Base-by-base conservation (phyloP, 2,888 invertebrate genomes). In the Axea sp. region DNA sequence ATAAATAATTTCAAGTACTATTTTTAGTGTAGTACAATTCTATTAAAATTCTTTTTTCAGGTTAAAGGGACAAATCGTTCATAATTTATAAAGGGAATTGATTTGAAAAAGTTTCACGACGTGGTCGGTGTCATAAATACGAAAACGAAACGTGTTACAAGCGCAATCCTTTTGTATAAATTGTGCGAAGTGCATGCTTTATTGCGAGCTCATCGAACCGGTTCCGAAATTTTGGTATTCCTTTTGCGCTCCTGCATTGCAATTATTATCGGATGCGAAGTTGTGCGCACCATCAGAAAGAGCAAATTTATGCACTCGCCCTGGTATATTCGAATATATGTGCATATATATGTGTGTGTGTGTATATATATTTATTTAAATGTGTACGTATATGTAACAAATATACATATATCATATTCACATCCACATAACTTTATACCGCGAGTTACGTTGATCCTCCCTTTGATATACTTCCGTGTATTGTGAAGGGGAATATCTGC, bases 161-260 rank as follows among this genome's bases (percentile, higher is more conserved):
- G 47, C 37, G 47, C 47, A 49, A 39, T 47, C 28, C 47, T 60
- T 60, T 49, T 37, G 47, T 60, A 37, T 47, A 49, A 60, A 60
- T 49, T 49, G 60, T 60, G 37, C 22, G 60, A 47, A 39, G 30
- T 60, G 47, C 47, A 22, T 28, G 60, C 15, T 49, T 60, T 37
- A 60, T 47, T 60, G 60, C 26, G 60, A 30, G 39, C 60, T 30
- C 39, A 49, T 60, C 60, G 60, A 60, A 60, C 60, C 60, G 47
- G 60, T 60, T 60, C 19, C 39, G 47, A 49, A 49, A 47, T 60
- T 60, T 47, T 37, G 26, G 60, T 60, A 49, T 60, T 60, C 60
- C 47, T 60, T 60, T 60, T 60, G 30, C 22, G 22, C 39, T 9
- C 30, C 22, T 9, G 9, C 39, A 39, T 28, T 26, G 39, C 37